Conservation (phyloP, 2,888 invertebrate genomes). For the Aspidiotus rigidus region DNA sequence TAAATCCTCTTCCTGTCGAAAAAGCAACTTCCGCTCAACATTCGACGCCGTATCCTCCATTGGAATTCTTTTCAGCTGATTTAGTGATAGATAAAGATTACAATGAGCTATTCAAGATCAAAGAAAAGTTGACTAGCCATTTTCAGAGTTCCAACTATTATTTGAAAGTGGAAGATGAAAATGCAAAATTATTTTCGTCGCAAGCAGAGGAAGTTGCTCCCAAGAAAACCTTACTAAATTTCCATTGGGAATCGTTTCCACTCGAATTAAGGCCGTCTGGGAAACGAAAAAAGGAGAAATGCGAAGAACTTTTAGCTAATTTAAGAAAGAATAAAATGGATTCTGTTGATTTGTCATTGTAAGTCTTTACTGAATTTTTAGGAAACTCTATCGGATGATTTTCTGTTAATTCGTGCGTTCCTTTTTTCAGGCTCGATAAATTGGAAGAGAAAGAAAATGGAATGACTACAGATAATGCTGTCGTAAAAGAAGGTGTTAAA, state of each 20-base stretch:
- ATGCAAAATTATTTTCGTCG: constrained; percentile 33
- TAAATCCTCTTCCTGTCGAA: constrained; percentile 25
- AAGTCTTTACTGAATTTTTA: background rate
- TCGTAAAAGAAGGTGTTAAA: constrained; percentile 53
- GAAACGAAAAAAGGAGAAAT: constrained; percentile 31
- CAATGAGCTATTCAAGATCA: constrained; percentile 38
- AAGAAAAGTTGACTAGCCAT: constrained; percentile 23
- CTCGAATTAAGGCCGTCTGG: constrained; percentile 24
- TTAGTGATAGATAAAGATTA: constrained; percentile 38
- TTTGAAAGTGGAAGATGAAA: constrained; percentile 32
- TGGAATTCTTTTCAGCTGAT: constrained; percentile 33
- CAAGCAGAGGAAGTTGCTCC: constrained; percentile 21
- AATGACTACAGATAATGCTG: constrained; percentile 40
- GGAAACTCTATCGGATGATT: no score
- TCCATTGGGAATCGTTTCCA: constrained; percentile 32
- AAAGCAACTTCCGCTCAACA: constrained; percentile 22
- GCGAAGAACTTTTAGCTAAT: constrained; percentile 19
- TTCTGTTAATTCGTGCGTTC: background rate
- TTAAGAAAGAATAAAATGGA: constrained; percentile 14
- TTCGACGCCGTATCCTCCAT: constrained; percentile 16
- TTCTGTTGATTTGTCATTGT: constrained; percentile 14
- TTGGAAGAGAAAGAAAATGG: constrained; percentile 43
- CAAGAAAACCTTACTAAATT: constrained; percentile 33
- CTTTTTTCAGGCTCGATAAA: constrained; percentile 38
- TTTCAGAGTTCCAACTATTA: constrained; percentile 34